Percentiles rank a stretch among this genome's conserved stretches.
Conservation (phyloP, 2,797 vertebrate genomes). For the Epinephelus malabaricus region DNA sequence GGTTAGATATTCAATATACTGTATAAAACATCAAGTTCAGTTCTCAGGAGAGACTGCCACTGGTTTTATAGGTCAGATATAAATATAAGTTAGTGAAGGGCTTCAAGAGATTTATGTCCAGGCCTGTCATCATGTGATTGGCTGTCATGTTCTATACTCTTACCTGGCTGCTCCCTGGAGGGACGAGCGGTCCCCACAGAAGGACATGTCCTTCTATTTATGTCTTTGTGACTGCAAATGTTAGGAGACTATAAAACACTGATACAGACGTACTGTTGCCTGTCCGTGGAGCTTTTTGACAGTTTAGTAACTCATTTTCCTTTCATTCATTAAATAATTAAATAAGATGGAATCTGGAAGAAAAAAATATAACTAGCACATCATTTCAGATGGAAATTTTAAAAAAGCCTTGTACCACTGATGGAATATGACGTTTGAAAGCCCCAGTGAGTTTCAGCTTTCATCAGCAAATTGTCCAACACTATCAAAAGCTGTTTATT, state of each 20-base stretch:
- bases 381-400: background rate
- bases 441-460: conserved; percentile 5
- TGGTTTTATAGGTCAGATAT: conserved; percentile 65
- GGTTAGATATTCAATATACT: conserved; percentile 14
- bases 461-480: background rate
- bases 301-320: conserved; percentile 27
- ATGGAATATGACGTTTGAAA: conserved; percentile 16
- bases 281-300: conserved; percentile 20
- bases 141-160: conserved; percentile 64
- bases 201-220: conserved; percentile 55
- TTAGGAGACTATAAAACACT: conserved; percentile 40
- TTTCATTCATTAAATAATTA: conserved; percentile 30
- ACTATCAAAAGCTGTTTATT: conserved; percentile 20
- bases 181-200: conserved; percentile 32
- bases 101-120: conserved; percentile 50
- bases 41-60: conserved; percentile 16
- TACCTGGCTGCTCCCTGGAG: conserved; percentile 62
- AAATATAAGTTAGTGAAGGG: conserved; percentile 57
- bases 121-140: conserved; percentile 55
- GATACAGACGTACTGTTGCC: conserved; percentile 10
- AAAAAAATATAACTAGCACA: background rate
- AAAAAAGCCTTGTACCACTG: background rate
- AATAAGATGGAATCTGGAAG: background rate
- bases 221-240: conserved; percentile 44
- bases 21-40: conserved; percentile 11